phyloP scores from a whole-genome alignment of 1,140 invertebrate genomes.

The Phymorhynchus buccinoides region DNA sequence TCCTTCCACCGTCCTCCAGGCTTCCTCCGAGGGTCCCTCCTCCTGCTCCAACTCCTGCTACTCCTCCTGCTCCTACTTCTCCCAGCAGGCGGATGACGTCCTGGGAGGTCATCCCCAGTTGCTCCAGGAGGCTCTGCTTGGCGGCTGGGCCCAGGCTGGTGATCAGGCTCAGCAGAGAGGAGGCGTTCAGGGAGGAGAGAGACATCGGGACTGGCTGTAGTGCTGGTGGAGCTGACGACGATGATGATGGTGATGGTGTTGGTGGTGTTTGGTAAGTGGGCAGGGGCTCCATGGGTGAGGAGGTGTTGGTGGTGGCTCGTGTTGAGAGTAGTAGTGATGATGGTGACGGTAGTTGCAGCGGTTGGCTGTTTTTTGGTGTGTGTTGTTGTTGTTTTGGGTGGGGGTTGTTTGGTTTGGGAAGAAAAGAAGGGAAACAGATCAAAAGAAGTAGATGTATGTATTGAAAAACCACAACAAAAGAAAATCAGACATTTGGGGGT shows the following conservation, averaged over 20 bases:
- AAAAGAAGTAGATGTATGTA: too few species aligned
- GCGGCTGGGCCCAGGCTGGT: conserved; percentile 33
- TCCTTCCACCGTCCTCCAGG: neutral
- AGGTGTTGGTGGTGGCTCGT: neutral
- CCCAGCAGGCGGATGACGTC: conserved; percentile 19
- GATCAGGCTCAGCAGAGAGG: conserved; percentile 32
- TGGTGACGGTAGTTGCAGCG: too few species aligned
- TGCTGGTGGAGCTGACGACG: too few species aligned
- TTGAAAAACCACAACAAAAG: too few species aligned
- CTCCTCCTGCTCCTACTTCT: neutral
- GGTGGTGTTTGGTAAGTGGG: neutral
- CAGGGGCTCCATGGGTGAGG: neutral
- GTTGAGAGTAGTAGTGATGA: too few species aligned
- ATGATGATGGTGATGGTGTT: neutral
- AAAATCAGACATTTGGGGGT: too few species aligned
- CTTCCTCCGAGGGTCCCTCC: neutral
- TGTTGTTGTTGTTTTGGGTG: too few species aligned
- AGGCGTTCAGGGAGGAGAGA: conserved; percentile 27
- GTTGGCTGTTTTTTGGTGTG: too few species aligned
- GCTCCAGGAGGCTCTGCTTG: conserved; percentile 5
- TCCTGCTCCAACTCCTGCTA: neutral
- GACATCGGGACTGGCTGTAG: neutral
- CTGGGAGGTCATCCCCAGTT: conserved; percentile 30
- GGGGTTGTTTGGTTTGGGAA: too few species aligned
- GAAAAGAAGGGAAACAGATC: too few species aligned